phyloP scores from a whole-genome alignment of 2,113 vertebrate species.

The Pterocles gutturalis region DNA sequence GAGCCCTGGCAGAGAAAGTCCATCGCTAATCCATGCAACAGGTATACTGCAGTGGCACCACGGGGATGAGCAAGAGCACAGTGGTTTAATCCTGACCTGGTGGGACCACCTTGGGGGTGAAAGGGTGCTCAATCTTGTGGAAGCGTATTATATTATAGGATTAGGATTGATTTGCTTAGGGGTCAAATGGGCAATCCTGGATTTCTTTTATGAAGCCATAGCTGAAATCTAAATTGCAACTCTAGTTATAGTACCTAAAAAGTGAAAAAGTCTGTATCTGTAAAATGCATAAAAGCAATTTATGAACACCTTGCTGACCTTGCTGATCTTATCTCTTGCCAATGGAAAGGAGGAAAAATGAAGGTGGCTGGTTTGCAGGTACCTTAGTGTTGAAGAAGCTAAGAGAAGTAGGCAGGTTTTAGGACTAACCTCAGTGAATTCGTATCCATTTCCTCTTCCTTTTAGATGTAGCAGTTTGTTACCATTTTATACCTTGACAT shows the following conservation, averaged over 20 bases:
- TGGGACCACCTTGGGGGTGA: neutral
- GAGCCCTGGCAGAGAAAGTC: neutral
- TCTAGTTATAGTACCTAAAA: neutral
- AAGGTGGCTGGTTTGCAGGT: neutral
- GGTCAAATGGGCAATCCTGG: constrained; percentile 21
- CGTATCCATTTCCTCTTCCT: neutral
- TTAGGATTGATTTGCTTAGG: constrained; percentile 7
- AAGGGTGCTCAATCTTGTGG: constrained; percentile 6
- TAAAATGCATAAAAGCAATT: neutral
- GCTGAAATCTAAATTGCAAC: neutral
- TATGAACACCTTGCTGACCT: neutral
- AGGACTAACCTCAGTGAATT: neutral
- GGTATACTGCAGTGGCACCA: neutral
- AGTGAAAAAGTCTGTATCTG: neutral
- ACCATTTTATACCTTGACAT: neutral
- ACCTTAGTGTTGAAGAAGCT: neutral
- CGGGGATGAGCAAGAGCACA: neutral
- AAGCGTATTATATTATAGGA: constrained; percentile 11
- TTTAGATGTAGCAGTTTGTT: neutral
- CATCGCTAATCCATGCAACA: neutral
- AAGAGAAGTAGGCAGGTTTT: neutral
- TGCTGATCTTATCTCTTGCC: neutral
- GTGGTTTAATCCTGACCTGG: neutral
- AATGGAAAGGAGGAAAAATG: neutral
- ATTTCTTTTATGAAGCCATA: constrained; percentile 2